Evolutionary conservation across 2,113 vertebrate species (phyloP).

Genomic region (Cyphomyrus plagiostoma): DNA sequence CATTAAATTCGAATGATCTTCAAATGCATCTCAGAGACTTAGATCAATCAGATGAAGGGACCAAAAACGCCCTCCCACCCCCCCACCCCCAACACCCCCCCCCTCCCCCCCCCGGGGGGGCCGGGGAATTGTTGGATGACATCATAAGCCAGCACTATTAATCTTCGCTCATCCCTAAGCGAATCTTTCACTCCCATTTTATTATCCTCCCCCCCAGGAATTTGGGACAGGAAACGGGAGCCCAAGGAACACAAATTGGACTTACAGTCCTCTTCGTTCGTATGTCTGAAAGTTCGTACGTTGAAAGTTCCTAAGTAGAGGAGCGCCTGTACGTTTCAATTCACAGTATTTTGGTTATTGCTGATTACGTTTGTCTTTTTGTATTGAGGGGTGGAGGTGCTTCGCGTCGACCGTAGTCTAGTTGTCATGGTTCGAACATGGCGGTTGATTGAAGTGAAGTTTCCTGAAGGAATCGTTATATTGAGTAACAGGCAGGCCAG

Average conservation of each 20-base stretch:
- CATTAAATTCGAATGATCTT: constrained; percentile 18
- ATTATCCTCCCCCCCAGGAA: neutral
- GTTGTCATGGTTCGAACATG: neutral
- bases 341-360: neutral
- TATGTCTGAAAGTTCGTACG: too few relatives aligned
- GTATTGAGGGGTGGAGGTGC: neutral
- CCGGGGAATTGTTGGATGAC: too few relatives aligned
- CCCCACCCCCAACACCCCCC: too few relatives aligned
- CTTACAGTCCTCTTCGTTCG: too few relatives aligned
- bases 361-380: neutral
- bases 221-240: too few relatives aligned
- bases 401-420: neutral
- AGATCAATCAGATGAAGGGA: constrained; percentile 8
- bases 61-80: neutral
- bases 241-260: too few relatives aligned
- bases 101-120: too few relatives aligned
- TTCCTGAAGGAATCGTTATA: neutral
- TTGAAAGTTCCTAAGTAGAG: too few relatives aligned
- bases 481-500: neutral
- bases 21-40: neutral
- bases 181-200: neutral
- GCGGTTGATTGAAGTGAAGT: neutral
- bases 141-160: neutral
- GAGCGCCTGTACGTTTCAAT: neutral
- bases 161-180: neutral